Evolutionary conservation across 1,140 invertebrate genomes (phyloP), one percentile per base, ranked within the genome.

Genomic region (Littorina saxatilis): DNA sequence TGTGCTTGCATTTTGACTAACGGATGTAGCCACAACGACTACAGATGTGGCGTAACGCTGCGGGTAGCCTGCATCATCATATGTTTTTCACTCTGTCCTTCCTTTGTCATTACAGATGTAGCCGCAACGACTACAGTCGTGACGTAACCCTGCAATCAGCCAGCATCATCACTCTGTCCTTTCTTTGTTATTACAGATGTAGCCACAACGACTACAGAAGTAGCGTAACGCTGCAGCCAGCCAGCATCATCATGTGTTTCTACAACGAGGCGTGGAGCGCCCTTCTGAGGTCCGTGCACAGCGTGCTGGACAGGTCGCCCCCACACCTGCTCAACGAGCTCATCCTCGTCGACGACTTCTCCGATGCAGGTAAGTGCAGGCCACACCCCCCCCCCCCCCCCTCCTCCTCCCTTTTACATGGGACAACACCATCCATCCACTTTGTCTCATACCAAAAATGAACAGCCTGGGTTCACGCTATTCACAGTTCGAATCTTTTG

Each of bases 271-370:
- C 96, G 7, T 96, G 96, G 93, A 96, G 96, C 2, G 95, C 97
- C 39, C 94, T 98, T 61, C 88, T 98, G 37, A 89, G 97, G 32
- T 98, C 97, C 0, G 94, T 98, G 27, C 96, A 96, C 94, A 97
- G 96, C 88, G 96, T 98, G 2, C 91, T 98, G n/a, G 66, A 68
- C 92, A 94, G 96, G 82, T 95, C 95, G 23, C 95, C 96, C 2
- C 83, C 93, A 2, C 94, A 97, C 87, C 94, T 99, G 7, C 95
- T 99, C 83, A 94, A 95, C 86, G 96, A 98, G 93, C 96, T 98
- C 78, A 95, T 98, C 85, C 93, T 98, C 94, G 98, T 58, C 88
- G 98, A 99, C 90, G 98, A 99, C 90, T 98, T 95, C 92, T 99
- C 82, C 9, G 74, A 80, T 32, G 50, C 52, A 37, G 98, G 1